These are phyloP conservation scores for Autographa gamma DNA, from an alignment of 2,888 invertebrate genomes.

Conservation along the genomic window DNA sequence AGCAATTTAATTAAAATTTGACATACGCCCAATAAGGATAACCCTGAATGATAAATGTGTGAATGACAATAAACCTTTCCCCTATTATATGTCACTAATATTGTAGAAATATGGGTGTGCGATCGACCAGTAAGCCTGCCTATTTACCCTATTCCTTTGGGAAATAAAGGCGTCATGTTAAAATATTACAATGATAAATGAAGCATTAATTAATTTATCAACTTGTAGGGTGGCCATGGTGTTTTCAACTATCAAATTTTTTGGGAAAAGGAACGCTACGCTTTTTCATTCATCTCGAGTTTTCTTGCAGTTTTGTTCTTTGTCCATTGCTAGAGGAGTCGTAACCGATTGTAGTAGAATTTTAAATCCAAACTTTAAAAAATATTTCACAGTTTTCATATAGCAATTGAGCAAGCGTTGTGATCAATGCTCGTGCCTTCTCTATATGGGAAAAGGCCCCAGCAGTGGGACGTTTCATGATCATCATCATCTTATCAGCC, in stretches of 20 bases:
- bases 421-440: too few species aligned
- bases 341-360: too few species aligned
- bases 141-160: not conserved
- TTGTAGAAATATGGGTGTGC: slow-evolving; percentile 4
- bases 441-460: too few species aligned
- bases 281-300: too few species aligned
- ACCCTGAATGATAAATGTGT: not conserved
- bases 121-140: not conserved
- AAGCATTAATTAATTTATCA: not conserved
- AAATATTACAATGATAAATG: slow-evolving; percentile 4
- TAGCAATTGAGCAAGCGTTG: too few species aligned
- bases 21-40: not conserved
- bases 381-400: not conserved
- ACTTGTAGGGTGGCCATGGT: not conserved
- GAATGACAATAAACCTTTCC: not conserved
- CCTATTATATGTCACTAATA: not conserved
- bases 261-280: too few species aligned
- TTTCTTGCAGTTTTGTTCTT: too few species aligned
- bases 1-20: not conserved
- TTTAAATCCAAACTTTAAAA: not conserved
- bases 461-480: too few species aligned
- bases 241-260: not conserved
- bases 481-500: too few species aligned
- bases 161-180: not conserved
- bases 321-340: too few species aligned